Percentiles rank a stretch among this genome's conserved stretches.
phyloP scores from a whole-genome alignment of 2,113 vertebrate genomes.

The Oenanthe oenanthe region DNA sequence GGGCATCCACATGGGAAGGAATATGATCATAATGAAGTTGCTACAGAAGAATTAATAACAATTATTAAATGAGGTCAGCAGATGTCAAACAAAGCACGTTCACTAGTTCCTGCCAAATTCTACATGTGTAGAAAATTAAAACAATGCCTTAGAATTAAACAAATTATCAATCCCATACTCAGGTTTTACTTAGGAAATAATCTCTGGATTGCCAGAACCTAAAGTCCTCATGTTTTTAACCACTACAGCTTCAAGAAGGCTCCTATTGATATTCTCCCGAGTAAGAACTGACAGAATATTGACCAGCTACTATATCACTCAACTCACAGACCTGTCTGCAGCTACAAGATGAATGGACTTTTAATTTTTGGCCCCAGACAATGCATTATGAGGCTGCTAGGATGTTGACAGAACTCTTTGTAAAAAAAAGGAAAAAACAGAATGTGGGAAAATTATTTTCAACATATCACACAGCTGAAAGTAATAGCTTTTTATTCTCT shows the following conservation, averaged over 20 bases:
- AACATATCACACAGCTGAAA: neutral
- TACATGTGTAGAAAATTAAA: conserved; percentile 68
- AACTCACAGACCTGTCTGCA: neutral
- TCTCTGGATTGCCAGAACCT: neutral
- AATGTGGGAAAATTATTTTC: neutral
- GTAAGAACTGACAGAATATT: neutral
- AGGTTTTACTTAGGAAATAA: conserved; percentile 40
- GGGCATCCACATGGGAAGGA: conserved; percentile 23
- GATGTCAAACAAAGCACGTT: conserved; percentile 63
- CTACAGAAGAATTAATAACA: conserved; percentile 61
- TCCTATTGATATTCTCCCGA: neutral
- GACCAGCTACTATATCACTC: neutral
- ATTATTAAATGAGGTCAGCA: conserved; percentile 70
- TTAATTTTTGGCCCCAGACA: neutral
- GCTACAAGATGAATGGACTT: neutral
- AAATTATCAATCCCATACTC: conserved; percentile 43
- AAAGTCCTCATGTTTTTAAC: conserved; percentile 18
- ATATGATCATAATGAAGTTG: conserved; percentile 9
- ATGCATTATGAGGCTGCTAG: neutral
- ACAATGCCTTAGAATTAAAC: conserved; percentile 39
- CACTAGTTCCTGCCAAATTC: conserved; percentile 58
- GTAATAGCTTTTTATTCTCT: neutral
- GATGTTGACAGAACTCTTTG: neutral
- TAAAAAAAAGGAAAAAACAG: neutral
- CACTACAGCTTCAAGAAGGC: neutral